phyloP scores from a whole-genome alignment of 1,140 invertebrate species.

The Neodiprion fabricii region DNA sequence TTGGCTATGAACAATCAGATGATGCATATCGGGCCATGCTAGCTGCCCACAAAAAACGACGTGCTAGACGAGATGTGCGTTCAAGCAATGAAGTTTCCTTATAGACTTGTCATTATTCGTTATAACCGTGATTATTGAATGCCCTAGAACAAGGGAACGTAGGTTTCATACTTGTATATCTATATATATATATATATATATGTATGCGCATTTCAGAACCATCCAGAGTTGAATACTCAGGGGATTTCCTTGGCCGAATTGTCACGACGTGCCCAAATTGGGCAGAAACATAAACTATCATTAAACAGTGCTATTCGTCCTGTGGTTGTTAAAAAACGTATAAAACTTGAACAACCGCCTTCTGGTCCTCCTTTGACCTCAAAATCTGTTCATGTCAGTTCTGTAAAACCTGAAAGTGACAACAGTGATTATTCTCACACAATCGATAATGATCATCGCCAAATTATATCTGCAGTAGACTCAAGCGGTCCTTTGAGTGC shows the following conservation, averaged over 20 bases:
- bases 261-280: slow-evolving; percentile 60
- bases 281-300: slow-evolving; percentile 56
- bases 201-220: slow-evolving; percentile 51
- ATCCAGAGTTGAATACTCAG: slow-evolving; percentile 66
- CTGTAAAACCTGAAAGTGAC: slow-evolving; percentile 52
- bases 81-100: slow-evolving; percentile 17
- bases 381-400: slow-evolving; percentile 36
- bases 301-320: slow-evolving; percentile 39
- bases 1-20: slow-evolving; percentile 66
- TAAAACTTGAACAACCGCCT: slow-evolving; percentile 50
- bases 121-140: slow-evolving; percentile 37
- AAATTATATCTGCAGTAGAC: slow-evolving; percentile 36
- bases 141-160: too few relatives aligned
- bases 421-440: slow-evolving; percentile 50
- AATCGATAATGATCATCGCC: slow-evolving; percentile 45
- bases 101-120: slow-evolving; percentile 16
- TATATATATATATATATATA: slow-evolving; percentile 33
- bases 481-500: slow-evolving; percentile 21
- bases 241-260: slow-evolving; percentile 68
- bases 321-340: slow-evolving; percentile 49
- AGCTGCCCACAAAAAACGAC: slow-evolving; percentile 68
- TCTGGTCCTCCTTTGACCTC: slow-evolving; percentile 31
- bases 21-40: slow-evolving; percentile 74
- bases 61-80: slow-evolving; percentile 65
- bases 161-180: neutral